These are phyloP conservation scores for Habroteleia sp. DNA, from an alignment of 2,888 invertebrate species.

Conservation along the genomic window DNA sequence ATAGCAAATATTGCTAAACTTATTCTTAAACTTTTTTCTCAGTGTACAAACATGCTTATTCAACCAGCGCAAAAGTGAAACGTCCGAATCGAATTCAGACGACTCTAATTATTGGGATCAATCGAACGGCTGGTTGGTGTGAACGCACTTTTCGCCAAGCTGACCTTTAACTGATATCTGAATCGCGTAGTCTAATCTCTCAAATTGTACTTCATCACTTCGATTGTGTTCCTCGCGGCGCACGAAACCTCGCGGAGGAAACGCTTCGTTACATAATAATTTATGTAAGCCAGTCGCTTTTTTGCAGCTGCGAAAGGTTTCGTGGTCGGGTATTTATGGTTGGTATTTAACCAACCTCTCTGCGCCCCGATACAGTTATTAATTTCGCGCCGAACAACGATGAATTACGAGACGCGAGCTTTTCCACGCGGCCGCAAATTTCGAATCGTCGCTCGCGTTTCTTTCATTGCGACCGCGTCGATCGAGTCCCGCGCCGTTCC, in stretches of 20 bases:
- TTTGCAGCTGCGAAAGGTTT: constrained; percentile 30
- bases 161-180: constrained; percentile 37
- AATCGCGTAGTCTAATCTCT: constrained; percentile 38
- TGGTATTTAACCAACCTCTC: constrained; percentile 24
- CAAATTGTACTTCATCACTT: constrained; percentile 45
- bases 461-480: constrained; percentile 23
- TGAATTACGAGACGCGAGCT: constrained; percentile 13
- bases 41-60: too few species aligned
- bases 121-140: neutral
- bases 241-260: constrained; percentile 9
- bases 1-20: too few species aligned
- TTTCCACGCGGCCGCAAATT: constrained; percentile 5
- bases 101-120: too few species aligned
- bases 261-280: constrained; percentile 47
- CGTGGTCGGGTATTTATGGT: constrained; percentile 35
- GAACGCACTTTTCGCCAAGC: constrained; percentile 17
- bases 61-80: too few species aligned
- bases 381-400: constrained; percentile 19
- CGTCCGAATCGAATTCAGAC: too few species aligned
- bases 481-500: constrained; percentile 24
- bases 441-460: constrained; percentile 19
- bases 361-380: constrained; percentile 29
- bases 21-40: too few species aligned
- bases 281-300: constrained; percentile 34
- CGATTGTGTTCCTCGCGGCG: constrained; percentile 29